phyloP scores from a whole-genome alignment of 2,888 invertebrate genomes.

The Strigamia transsilvanica region DNA sequence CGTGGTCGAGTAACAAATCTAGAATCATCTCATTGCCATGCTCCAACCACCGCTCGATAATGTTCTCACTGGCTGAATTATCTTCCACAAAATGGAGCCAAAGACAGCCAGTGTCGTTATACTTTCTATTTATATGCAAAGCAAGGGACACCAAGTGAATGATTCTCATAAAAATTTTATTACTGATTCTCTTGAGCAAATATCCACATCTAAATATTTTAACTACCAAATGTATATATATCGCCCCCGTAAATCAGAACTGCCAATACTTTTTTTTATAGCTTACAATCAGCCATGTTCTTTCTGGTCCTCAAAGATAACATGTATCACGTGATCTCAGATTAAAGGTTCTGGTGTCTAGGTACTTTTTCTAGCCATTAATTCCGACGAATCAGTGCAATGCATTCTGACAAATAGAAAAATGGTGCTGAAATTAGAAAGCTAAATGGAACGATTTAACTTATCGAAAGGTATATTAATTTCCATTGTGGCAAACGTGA shows the following conservation, averaged over 20 bases:
- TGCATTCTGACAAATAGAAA: background rate
- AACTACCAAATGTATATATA: background rate
- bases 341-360: background rate
- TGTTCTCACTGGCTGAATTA: slow-evolving; percentile 42
- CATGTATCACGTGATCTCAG: background rate
- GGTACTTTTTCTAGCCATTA: too few species aligned
- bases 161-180: slow-evolving; percentile 27
- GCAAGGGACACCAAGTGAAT: slow-evolving; percentile 43
- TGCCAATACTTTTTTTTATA: background rate
- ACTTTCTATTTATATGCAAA: slow-evolving; percentile 46
- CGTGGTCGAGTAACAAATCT: slow-evolving; percentile 45
- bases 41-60: slow-evolving; percentile 46
- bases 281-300: background rate
- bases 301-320: background rate
- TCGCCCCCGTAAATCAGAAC: background rate
- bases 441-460: background rate
- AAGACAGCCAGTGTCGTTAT: slow-evolving; percentile 45
- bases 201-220: slow-evolving; percentile 8
- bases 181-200: slow-evolving; percentile 23
- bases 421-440: background rate
- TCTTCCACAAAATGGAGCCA: slow-evolving; percentile 35
- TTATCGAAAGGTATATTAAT: slow-evolving; percentile 9
- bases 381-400: too few species aligned
- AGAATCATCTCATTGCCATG: slow-evolving; percentile 48
- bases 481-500: slow-evolving; percentile 3